These are phyloP conservation scores for Aythya fuligula DNA, from an alignment of 2,797 vertebrate genomes.

Conservation along the genomic window DNA sequence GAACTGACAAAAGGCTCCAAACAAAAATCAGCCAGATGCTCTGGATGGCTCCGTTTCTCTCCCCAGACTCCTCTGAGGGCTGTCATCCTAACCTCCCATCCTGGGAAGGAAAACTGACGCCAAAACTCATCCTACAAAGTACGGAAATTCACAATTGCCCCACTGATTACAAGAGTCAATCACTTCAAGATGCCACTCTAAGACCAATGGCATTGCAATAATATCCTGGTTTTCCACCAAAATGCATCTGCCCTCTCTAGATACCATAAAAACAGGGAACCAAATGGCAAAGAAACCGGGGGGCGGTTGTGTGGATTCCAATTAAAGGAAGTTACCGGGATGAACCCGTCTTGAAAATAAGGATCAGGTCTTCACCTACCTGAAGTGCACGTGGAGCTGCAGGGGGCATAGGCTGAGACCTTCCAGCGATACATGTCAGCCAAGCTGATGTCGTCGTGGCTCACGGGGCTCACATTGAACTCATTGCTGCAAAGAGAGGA, in stretches of 20 bases:
- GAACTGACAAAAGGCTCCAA: neutral
- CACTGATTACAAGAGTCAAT: neutral
- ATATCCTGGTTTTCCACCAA: neutral
- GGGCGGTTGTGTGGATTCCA: neutral
- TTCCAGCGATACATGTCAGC: slow-evolving; percentile 93
- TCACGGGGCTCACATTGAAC: slow-evolving; percentile 82
- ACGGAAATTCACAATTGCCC: neutral
- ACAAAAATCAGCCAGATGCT: neutral
- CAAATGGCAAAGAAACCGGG: neutral
- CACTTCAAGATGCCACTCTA: neutral
- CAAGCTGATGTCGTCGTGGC: slow-evolving; percentile 83
- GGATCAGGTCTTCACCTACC: slow-evolving; percentile 73
- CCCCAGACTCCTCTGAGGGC: neutral
- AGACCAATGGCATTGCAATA: neutral
- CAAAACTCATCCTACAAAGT: neutral
- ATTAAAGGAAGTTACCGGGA: neutral
- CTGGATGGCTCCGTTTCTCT: no score
- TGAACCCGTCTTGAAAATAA: neutral
- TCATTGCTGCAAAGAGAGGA: slow-evolving; percentile 81
- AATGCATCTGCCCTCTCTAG: neutral
- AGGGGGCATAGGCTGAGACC: slow-evolving; percentile 91
- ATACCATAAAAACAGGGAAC: neutral
- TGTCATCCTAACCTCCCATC: neutral
- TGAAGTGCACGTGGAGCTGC: slow-evolving; percentile 92
- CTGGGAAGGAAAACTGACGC: neutral